These are phyloP conservation scores for Caretta caretta DNA, from an alignment of 2,113 vertebrate species.

Conservation along the genomic window DNA sequence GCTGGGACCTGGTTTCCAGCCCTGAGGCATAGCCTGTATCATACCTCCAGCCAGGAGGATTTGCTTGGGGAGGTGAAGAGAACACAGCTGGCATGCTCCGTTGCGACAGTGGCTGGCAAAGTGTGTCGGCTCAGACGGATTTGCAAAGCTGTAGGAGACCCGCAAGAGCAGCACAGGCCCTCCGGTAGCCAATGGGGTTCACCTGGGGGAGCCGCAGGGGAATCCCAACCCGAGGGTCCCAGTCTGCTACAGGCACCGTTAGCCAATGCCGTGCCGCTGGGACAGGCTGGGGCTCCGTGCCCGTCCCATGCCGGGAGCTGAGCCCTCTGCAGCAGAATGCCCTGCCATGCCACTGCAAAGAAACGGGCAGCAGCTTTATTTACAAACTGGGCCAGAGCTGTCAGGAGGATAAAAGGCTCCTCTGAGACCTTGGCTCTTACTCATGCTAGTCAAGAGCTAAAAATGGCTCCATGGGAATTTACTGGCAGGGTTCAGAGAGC, in stretches of 20 bases:
- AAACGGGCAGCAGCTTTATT: constrained; percentile 38
- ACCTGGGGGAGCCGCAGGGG: neutral
- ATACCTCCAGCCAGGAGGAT: too few relatives aligned
- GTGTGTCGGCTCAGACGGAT: neutral
- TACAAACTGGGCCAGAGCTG: constrained; percentile 42
- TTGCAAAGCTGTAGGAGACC: neutral
- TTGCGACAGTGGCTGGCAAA: neutral
- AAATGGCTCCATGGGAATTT: constrained; percentile 72
- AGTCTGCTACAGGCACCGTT: neutral
- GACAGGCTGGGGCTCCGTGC: neutral
- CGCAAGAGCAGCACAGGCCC: neutral
- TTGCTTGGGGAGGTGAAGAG: neutral
- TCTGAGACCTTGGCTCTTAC: constrained; percentile 28
- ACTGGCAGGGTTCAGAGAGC: constrained; percentile 18
- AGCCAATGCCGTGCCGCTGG: neutral
- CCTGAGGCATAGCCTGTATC: neutral
- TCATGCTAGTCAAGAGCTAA: constrained; percentile 59
- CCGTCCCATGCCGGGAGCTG: neutral
- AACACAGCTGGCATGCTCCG: neutral
- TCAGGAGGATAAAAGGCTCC: constrained; percentile 38
- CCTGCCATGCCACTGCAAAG: neutral
- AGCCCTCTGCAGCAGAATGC: neutral
- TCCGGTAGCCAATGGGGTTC: neutral
- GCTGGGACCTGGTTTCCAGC: neutral
- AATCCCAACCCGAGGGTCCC: neutral